Conservation (phyloP, 2,113 vertebrate genomes). For the Podarcis raffonei region DNA sequence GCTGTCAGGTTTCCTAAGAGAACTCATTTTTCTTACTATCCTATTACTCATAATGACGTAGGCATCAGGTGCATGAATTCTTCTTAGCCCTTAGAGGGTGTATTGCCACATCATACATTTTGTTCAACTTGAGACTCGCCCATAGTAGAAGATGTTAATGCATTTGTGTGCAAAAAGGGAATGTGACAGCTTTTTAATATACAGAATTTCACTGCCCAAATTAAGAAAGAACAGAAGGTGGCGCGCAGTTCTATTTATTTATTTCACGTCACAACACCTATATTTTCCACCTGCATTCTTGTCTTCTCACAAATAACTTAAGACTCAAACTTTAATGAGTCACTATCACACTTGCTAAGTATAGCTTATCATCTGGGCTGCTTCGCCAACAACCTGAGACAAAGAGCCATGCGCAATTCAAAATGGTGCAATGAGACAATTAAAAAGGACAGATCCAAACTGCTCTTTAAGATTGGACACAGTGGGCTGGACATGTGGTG, state of each 20-base stretch:
- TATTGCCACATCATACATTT: slow-evolving; percentile 7
- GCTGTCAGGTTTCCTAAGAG: slow-evolving; percentile 12
- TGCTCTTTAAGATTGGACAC: too few relatives aligned
- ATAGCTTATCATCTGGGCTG: slow-evolving; percentile 5
- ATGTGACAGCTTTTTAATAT: not conserved
- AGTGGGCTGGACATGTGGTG: not conserved
- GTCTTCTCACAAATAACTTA: slow-evolving; percentile 10
- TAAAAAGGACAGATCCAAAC: not conserved
- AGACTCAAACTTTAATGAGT: slow-evolving; percentile 3
- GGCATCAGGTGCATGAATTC: not conserved
- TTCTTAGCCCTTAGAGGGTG: not conserved
- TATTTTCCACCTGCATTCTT: not conserved
- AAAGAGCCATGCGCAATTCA: not conserved
- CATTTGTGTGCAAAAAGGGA: not conserved
- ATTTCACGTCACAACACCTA: not conserved
- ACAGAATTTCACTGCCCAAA: not conserved
- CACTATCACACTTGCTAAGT: not conserved
- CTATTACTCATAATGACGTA: slow-evolving; percentile 7
- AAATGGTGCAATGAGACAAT: not conserved
- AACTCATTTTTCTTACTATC: slow-evolving; percentile 22
- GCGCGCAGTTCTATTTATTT: not conserved
- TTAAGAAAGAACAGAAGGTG: not conserved
- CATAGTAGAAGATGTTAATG: not conserved
- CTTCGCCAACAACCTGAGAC: not conserved
- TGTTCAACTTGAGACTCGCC: not conserved